Evolutionary conservation across 2,113 vertebrate species (phyloP).

Genomic region (Galemys pyrenaicus): DNA sequence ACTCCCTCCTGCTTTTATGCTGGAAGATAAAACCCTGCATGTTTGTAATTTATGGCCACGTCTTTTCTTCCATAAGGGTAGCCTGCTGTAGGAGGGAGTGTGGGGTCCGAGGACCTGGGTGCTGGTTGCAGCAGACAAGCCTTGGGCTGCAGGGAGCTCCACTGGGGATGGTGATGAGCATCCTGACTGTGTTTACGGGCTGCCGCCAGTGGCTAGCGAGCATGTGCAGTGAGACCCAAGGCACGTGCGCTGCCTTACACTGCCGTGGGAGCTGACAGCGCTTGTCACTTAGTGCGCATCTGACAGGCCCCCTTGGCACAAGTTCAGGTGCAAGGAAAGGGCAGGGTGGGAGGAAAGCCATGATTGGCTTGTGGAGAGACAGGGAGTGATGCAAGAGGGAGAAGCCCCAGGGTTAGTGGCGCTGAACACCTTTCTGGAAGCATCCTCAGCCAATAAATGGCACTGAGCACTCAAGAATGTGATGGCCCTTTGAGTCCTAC

Average conservation of each 20-base stretch:
- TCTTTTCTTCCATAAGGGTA: background rate
- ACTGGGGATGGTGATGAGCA: fast-evolving
- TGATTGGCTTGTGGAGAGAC: background rate
- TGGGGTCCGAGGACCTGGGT: background rate
- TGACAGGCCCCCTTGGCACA: background rate
- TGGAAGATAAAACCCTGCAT: background rate
- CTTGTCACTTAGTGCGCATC: background rate
- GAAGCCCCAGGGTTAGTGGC: background rate
- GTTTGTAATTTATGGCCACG: background rate
- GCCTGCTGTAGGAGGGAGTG: background rate
- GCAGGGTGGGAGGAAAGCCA: background rate
- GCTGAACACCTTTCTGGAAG: background rate
- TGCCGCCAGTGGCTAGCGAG: background rate
- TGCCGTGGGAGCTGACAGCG: background rate
- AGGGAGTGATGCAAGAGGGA: background rate
- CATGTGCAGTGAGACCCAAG: background rate
- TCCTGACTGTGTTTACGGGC: background rate
- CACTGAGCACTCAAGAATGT: background rate
- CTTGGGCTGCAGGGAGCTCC: background rate
- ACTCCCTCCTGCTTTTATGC: background rate
- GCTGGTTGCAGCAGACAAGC: background rate
- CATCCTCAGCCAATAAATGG: background rate
- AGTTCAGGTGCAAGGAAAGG: fast-evolving
- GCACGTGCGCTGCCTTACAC: too few species aligned
- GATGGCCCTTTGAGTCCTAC: background rate